phyloP scores from a whole-genome alignment of 2,113 vertebrate genomes.

The Nothocercus nigrocapillus region DNA sequence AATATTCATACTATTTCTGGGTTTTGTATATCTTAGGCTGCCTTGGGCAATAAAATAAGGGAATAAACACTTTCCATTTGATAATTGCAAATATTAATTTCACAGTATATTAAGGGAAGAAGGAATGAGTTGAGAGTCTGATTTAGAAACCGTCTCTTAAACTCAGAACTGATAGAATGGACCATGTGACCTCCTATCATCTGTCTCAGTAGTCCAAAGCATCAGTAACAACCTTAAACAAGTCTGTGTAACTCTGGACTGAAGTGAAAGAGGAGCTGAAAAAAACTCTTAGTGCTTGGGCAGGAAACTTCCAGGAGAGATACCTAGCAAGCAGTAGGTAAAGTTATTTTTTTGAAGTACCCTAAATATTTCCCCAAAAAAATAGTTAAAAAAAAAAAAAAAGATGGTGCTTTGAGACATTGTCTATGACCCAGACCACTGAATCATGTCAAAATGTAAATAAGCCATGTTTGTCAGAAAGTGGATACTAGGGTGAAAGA shows the following conservation, averaged over 20 bases:
- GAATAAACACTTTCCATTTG: neutral
- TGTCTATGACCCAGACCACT: neutral
- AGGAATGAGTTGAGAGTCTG: neutral
- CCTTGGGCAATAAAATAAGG: neutral
- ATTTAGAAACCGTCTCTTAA: neutral
- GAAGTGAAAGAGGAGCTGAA: neutral
- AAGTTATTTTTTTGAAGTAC: neutral
- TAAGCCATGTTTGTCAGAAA: neutral
- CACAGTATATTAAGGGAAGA: neutral
- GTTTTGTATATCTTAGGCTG: neutral
- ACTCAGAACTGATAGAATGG: neutral
- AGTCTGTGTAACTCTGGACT: neutral
- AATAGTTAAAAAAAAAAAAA: too few relatives aligned
- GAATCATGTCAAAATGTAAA: neutral
- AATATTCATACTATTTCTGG: neutral
- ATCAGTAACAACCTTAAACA: neutral
- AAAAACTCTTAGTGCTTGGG: neutral
- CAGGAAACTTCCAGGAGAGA: neutral
- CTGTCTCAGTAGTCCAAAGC: neutral
- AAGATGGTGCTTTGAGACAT: neutral
- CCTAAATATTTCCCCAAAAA: neutral
- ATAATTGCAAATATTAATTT: neutral
- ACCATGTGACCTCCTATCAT: neutral
- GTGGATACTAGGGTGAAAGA: neutral
- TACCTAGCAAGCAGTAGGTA: neutral